A percentile compares a stretch with the other conserved stretches of the same genome.
These are phyloP conservation scores for Epinephelus fuscoguttatus DNA, from an alignment of 2,113 vertebrate species.

Conservation along the genomic window DNA sequence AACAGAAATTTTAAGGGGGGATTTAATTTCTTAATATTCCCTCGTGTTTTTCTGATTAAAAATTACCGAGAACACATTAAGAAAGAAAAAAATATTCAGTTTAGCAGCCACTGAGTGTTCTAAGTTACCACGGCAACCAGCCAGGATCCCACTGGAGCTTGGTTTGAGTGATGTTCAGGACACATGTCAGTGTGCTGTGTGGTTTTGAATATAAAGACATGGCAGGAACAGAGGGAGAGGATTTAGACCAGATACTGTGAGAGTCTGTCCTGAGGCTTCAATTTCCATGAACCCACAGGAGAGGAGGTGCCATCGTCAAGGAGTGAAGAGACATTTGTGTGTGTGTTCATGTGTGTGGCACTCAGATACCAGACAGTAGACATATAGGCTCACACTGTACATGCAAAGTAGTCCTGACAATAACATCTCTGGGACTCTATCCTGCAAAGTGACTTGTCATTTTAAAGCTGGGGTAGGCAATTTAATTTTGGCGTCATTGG, in stretches of 20 bases:
- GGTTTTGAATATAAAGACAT: constrained; percentile 1
- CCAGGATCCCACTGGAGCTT: background rate
- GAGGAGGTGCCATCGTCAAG: background rate
- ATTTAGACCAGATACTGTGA: background rate
- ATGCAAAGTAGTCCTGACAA: background rate
- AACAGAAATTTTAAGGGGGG: too few species aligned
- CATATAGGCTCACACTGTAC: background rate
- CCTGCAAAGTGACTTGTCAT: background rate
- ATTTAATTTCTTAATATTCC: too few species aligned
- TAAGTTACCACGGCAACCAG: constrained; percentile 1
- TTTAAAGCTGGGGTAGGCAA: too few species aligned
- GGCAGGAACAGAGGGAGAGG: background rate
- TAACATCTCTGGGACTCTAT: background rate
- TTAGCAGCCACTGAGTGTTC: too few species aligned
- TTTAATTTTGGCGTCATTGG: too few species aligned
- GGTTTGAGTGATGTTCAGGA: constrained; percentile 23
- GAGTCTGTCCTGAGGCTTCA: background rate
- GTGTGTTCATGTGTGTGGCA: background rate
- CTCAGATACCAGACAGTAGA: background rate
- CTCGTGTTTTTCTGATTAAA: too few species aligned
- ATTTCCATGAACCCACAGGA: background rate
- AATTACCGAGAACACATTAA: too few species aligned
- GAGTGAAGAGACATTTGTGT: background rate
- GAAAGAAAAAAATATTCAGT: too few species aligned
- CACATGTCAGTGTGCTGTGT: background rate